A percentile compares a stretch with the other conserved stretches of the same genome.
Evolutionary conservation across 2,797 vertebrate species (phyloP).

Genomic region (Myotis vivesi): DNA sequence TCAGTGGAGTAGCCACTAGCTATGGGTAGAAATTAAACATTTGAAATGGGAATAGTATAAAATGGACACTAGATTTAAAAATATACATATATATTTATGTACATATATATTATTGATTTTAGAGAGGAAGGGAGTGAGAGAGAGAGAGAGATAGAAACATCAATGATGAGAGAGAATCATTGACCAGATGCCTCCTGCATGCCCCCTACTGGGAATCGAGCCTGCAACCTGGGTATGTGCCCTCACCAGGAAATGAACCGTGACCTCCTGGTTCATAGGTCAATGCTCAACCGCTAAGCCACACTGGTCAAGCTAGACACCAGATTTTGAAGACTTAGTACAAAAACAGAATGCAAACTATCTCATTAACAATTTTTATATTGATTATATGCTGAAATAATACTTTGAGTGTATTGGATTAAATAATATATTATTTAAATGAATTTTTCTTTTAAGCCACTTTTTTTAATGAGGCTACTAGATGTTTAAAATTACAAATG

Average conservation of each 20-base stretch:
- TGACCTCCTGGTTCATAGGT: too few relatives aligned
- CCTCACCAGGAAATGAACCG: too few relatives aligned
- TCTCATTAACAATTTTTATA: background rate
- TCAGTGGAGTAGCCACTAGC: background rate
- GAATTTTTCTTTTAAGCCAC: background rate
- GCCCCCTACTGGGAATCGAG: too few relatives aligned
- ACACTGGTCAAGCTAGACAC: too few relatives aligned
- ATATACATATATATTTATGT: too few relatives aligned
- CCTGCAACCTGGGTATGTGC: too few relatives aligned
- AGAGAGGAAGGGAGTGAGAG: too few relatives aligned
- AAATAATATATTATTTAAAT: background rate
- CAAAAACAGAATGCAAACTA: background rate
- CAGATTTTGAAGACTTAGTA: background rate
- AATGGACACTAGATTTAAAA: background rate
- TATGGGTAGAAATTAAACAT: accelerated
- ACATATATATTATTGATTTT: too few relatives aligned
- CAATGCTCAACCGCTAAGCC: too few relatives aligned
- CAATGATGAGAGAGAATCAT: too few relatives aligned
- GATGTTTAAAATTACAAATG: background rate
- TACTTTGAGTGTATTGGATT: background rate
- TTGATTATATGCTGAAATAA: background rate
- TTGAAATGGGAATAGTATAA: background rate
- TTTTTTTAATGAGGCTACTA: background rate
- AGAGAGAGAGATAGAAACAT: too few relatives aligned
- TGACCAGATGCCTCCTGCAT: too few relatives aligned